phyloP scores from a whole-genome alignment of 1,140 invertebrate species.

The Drosophila lowei region DNA sequence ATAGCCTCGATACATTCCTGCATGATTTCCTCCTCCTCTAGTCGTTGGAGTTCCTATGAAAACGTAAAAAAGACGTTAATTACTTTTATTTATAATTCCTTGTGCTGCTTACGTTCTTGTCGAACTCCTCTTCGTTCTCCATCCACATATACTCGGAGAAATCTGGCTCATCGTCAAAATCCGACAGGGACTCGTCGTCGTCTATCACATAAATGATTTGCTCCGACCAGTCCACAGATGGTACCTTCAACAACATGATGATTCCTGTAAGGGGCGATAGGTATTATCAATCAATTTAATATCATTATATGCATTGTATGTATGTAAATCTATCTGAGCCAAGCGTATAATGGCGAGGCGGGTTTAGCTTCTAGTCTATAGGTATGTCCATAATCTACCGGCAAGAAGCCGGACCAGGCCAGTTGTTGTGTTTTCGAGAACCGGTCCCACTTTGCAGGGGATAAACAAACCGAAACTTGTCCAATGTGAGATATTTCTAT shows the following conservation, averaged over 20 bases:
- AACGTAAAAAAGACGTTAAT: not conserved
- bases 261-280: slow-evolving; percentile 36
- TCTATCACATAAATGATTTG: slow-evolving; percentile 83
- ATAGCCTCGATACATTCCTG: slow-evolving; percentile 93
- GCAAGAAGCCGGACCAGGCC: slow-evolving; percentile 39
- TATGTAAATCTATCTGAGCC: too few species aligned
- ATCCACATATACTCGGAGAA: slow-evolving; percentile 96
- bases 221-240: slow-evolving; percentile 82
- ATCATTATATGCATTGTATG: not conserved
- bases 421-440: slow-evolving; percentile 56
- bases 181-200: slow-evolving; percentile 84
- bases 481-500: slow-evolving; percentile 10
- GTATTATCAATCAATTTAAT: not conserved
- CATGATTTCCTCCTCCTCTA: slow-evolving; percentile 94
- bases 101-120: slow-evolving; percentile 87
- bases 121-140: slow-evolving; percentile 95
- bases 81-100: too few species aligned
- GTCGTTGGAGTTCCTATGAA: slow-evolving; percentile 89
- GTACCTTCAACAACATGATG: slow-evolving; percentile 80
- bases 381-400: slow-evolving; percentile 38
- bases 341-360: too few species aligned
- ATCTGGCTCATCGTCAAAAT: slow-evolving; percentile 85
- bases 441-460: slow-evolving; percentile 46
- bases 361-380: not conserved
- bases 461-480: slow-evolving; percentile 34